These are phyloP conservation scores for Eupeodes corollae DNA, from an alignment of 1,140 invertebrate species.

Conservation along the genomic window DNA sequence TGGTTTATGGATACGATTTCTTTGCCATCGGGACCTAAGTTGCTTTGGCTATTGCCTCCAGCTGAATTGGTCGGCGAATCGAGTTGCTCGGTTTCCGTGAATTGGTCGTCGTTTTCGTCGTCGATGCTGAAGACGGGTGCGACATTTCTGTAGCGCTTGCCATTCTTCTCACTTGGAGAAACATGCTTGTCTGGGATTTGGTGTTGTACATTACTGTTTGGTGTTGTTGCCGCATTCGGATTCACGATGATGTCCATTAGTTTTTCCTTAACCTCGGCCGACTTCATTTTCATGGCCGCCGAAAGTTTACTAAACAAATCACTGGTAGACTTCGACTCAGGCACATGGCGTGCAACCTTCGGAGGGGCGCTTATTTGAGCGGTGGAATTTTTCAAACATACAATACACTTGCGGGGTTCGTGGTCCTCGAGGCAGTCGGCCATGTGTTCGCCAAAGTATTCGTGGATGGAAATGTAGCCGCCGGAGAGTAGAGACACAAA, in stretches of 20 bases:
- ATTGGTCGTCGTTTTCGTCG: slow-evolving; percentile 69
- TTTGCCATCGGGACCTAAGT: slow-evolving; percentile 37
- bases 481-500: slow-evolving; percentile 88
- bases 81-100: slow-evolving; percentile 20
- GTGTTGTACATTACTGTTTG: slow-evolving; percentile 8
- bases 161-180: slow-evolving; percentile 60
- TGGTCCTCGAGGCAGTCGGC: slow-evolving; percentile 72
- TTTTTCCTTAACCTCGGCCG: slow-evolving; percentile 84
- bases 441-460: slow-evolving; percentile 70
- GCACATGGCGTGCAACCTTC: slow-evolving; percentile 10
- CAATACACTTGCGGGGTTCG: slow-evolving; percentile 62
- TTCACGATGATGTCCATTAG: slow-evolving; percentile 89
- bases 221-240: slow-evolving; percentile 38
- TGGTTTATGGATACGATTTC: slow-evolving; percentile 54
- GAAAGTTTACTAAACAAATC: slow-evolving; percentile 69
- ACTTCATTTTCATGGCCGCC: slow-evolving; percentile 75
- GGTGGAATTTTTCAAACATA: slow-evolving; percentile 46
- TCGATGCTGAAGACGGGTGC: slow-evolving; percentile 92
- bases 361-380: no score
- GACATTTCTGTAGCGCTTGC: slow-evolving; percentile 81
- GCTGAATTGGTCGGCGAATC: slow-evolving; percentile 14
- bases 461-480: slow-evolving; percentile 83
- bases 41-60: slow-evolving; percentile 20
- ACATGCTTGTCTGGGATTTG: slow-evolving; percentile 60
- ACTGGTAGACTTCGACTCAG: slow-evolving; percentile 37